Evolutionary conservation across 2,888 invertebrate species (phyloP).

Genomic region (Phorcus lineatus): DNA sequence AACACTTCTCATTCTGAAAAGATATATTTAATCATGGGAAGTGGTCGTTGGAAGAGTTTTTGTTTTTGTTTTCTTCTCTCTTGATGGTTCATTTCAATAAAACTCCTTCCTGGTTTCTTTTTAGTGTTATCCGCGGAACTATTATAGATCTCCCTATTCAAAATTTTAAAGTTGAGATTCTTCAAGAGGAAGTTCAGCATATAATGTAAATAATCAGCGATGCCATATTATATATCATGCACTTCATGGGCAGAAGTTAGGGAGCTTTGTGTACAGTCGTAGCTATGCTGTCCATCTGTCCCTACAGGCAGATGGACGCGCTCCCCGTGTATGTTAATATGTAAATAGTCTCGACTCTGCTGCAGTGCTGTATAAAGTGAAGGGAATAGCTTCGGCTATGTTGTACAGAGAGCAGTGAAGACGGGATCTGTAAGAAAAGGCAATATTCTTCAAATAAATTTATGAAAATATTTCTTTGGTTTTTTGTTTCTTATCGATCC

Average conservation of each 20-base stretch:
- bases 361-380: slow-evolving; percentile 19
- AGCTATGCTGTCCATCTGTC: not conserved
- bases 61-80: not conserved
- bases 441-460: slow-evolving; percentile 26
- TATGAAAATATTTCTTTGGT: not conserved
- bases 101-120: not conserved
- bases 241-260: not conserved
- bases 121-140: not conserved
- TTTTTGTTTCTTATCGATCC: not conserved
- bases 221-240: slow-evolving; percentile 15
- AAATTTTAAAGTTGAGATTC: not conserved
- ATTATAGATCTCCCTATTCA: not conserved
- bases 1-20: not conserved
- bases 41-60: slow-evolving; percentile 1
- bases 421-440: slow-evolving; percentile 31
- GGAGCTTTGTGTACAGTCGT: not conserved
- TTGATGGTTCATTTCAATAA: not conserved
- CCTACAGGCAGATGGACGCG: not conserved
- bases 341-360: slow-evolving; percentile 5
- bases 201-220: slow-evolving; percentile 9
- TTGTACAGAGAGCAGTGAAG: slow-evolving; percentile 23
- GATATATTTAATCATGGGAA: slow-evolving; percentile 18
- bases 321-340: not conserved
- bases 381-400: slow-evolving; percentile 10
- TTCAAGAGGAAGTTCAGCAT: not conserved